phyloP scores from a whole-genome alignment of 2,113 vertebrate species.

The Bubo bubo region DNA sequence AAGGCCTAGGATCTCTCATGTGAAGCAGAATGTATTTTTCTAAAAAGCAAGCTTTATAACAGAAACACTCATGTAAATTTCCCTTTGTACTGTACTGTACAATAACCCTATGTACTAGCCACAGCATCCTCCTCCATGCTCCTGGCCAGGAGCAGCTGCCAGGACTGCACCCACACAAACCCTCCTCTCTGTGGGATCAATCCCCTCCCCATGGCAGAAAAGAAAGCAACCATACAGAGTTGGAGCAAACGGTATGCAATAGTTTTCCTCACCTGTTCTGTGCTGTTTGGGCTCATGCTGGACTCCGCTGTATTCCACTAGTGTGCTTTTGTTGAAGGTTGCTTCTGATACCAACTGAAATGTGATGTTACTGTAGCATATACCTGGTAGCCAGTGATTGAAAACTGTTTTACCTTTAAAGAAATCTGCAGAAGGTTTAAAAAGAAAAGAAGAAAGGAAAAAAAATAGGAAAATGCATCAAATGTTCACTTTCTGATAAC shows the following conservation, averaged over 20 bases:
- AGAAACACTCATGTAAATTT: not conserved
- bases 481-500: not conserved
- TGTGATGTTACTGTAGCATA: conserved; percentile 93
- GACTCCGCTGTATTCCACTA: conserved; percentile 85
- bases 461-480: not conserved
- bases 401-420: conserved; percentile 93
- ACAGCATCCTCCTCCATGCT: not conserved
- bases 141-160: not conserved
- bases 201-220: not conserved
- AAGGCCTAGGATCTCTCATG: not conserved
- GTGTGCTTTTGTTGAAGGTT: conserved; percentile 83
- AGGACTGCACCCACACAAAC: not conserved
- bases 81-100: not conserved
- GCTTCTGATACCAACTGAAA: conserved; percentile 95
- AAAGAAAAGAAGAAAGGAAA: not conserved
- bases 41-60: not conserved
- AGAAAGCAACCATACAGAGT: not conserved
- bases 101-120: not conserved
- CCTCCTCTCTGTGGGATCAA: not conserved
- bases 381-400: conserved; percentile 93
- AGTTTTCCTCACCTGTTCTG: conserved; percentile 83
- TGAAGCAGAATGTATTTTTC: not conserved
- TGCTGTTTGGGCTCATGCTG: conserved; percentile 85
- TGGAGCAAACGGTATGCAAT: not conserved
- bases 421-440: conserved; percentile 82